Conservation (phyloP, 2,113 vertebrate genomes). For the Notarius quadriscutis region DNA sequence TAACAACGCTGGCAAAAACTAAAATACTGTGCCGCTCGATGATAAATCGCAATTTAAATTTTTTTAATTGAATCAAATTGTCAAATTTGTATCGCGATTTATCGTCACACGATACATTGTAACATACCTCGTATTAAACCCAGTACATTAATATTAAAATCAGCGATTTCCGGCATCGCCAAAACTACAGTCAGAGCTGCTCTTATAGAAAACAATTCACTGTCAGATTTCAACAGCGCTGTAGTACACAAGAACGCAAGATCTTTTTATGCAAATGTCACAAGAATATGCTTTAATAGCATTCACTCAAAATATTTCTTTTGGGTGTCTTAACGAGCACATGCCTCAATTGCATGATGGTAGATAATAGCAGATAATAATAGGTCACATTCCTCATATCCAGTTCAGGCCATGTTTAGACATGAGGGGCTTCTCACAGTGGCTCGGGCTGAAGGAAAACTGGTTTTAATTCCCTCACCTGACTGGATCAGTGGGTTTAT, state of each 20-base stretch:
- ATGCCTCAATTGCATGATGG: neutral
- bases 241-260: neutral
- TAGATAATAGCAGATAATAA: neutral
- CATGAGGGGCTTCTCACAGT: neutral
- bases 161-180: neutral
- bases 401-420: constrained; percentile 25
- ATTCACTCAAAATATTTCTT: too few relatives aligned
- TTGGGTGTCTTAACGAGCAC: too few relatives aligned
- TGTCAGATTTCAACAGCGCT: neutral
- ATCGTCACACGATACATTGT: too few relatives aligned
- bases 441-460: neutral
- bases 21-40: too few relatives aligned
- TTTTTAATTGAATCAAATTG: too few relatives aligned
- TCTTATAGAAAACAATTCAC: neutral
- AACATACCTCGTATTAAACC: neutral
- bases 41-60: too few relatives aligned
- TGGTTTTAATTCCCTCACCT: constrained; percentile 15
- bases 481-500: neutral
- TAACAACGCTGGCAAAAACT: too few relatives aligned
- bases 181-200: neutral
- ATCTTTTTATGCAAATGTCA: neutral
- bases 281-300: neutral
- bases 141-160: neutral
- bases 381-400: neutral
- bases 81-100: too few relatives aligned